A percentile compares a stretch with the other conserved stretches of the same genome.
Conservation (phyloP, 2,888 invertebrate genomes). For the Barypeithes pellucidus region DNA sequence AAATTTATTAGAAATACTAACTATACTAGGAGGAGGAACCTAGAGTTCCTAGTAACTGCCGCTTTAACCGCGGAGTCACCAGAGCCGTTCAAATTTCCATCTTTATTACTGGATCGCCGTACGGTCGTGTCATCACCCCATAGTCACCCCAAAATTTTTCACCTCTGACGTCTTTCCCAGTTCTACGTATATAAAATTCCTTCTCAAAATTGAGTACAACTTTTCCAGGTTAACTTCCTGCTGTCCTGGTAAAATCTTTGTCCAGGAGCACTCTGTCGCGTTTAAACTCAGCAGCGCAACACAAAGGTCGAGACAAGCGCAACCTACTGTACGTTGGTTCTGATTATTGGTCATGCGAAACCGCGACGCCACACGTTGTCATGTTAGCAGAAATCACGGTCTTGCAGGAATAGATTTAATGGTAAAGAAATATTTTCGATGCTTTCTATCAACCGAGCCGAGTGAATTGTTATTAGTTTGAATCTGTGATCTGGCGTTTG, state of each 20-base stretch:
- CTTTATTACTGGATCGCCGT: neutral
- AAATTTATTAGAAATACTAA: too few species aligned
- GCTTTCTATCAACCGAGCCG: too few species aligned
- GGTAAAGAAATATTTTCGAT: too few species aligned
- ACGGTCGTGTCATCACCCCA: neutral
- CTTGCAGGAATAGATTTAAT: too few species aligned
- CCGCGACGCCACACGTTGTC: slow-evolving; percentile 8
- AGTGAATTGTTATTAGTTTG: too few species aligned
- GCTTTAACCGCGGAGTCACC: too few species aligned
- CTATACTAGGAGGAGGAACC: too few species aligned
- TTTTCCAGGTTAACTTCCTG: slow-evolving; percentile 29
- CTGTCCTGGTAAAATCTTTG: slow-evolving; percentile 39
- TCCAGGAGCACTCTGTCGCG: slow-evolving; percentile 50
- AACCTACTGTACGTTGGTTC: slow-evolving; percentile 26
- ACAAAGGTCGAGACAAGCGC: slow-evolving; percentile 51
- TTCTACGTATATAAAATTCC: neutral
- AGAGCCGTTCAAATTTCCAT: too few species aligned
- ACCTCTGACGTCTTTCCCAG: neutral
- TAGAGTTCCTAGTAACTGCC: too few species aligned
- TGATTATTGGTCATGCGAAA: slow-evolving; percentile 47
- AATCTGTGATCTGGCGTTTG: too few species aligned
- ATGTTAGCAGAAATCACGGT: neutral
- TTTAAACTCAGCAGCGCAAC: slow-evolving; percentile 50
- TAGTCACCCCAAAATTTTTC: slow-evolving; percentile 1
- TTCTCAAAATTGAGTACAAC: neutral